These are phyloP conservation scores for Julus scandinavius DNA, from an alignment of 2,888 invertebrate genomes.

Conservation along the genomic window DNA sequence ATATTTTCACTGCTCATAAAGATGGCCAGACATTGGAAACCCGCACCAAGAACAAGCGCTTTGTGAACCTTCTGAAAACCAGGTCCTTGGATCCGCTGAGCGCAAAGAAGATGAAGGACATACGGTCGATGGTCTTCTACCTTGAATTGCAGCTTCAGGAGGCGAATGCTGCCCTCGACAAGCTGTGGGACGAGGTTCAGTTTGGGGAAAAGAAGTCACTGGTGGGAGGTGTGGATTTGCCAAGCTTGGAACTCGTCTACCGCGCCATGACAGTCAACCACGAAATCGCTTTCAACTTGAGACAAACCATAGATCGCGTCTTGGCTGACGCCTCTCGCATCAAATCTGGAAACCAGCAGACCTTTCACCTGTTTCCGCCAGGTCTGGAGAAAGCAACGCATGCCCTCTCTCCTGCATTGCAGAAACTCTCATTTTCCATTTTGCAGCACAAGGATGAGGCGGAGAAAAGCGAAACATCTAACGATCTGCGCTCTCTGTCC, in stretches of 20 bases:
- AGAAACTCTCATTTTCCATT: neutral
- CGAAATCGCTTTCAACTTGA: constrained; percentile 74
- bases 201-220: constrained; percentile 34
- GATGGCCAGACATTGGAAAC: constrained; percentile 64
- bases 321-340: neutral
- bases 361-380: neutral
- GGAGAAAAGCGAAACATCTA: neutral
- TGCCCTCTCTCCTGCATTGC: neutral
- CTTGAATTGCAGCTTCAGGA: constrained; percentile 80
- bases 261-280: constrained; percentile 81
- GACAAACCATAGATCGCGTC: constrained; percentile 59
- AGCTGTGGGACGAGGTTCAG: constrained; percentile 76
- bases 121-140: constrained; percentile 74
- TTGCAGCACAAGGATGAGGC: neutral
- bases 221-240: constrained; percentile 65
- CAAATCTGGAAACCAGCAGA: neutral
- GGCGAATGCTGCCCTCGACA: constrained; percentile 77
- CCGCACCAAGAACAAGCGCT: constrained; percentile 64
- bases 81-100: constrained; percentile 75
- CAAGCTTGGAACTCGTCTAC: constrained; percentile 81
- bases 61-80: constrained; percentile 64
- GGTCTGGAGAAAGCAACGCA: neutral
- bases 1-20: constrained; percentile 65
- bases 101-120: constrained; percentile 74
- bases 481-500: neutral